Conservation (phyloP, 2,113 vertebrate species). For the Anolis carolinensis region DNA sequence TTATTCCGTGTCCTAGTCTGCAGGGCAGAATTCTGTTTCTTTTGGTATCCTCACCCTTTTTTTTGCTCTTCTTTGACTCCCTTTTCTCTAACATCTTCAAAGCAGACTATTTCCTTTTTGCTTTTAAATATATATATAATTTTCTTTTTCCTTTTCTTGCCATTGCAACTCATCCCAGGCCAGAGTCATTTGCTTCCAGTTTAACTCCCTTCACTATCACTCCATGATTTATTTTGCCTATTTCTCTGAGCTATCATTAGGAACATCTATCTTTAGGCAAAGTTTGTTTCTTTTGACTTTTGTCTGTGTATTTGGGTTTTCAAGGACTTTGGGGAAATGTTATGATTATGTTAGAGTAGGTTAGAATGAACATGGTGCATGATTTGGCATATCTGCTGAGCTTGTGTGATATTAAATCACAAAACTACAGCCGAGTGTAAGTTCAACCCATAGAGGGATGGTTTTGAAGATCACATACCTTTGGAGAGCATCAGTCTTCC, state of each 20-base stretch:
- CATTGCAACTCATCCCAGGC: neutral
- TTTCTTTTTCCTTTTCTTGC: neutral
- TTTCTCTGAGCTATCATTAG: neutral
- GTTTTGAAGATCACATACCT: neutral
- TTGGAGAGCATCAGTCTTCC: neutral
- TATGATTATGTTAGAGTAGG: neutral
- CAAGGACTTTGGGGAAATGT: neutral
- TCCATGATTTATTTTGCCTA: neutral
- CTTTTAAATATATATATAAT: neutral
- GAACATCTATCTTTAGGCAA: neutral
- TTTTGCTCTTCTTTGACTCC: neutral
- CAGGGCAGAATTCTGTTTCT: too few relatives aligned
- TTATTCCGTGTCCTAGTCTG: too few relatives aligned
- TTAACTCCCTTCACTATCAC: neutral
- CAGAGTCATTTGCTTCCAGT: conserved; percentile 8
- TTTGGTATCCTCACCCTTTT: neutral
- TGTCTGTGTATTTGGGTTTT: neutral
- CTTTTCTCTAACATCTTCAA: neutral
- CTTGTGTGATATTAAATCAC: too few relatives aligned
- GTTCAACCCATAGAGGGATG: neutral
- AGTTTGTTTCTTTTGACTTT: neutral
- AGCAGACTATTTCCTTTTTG: neutral
- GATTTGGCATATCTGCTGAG: neutral
- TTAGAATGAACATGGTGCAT: neutral
- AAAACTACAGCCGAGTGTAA: too few relatives aligned